Conservation (phyloP, 2,797 vertebrate species). For the Sarcoramphus papa region DNA sequence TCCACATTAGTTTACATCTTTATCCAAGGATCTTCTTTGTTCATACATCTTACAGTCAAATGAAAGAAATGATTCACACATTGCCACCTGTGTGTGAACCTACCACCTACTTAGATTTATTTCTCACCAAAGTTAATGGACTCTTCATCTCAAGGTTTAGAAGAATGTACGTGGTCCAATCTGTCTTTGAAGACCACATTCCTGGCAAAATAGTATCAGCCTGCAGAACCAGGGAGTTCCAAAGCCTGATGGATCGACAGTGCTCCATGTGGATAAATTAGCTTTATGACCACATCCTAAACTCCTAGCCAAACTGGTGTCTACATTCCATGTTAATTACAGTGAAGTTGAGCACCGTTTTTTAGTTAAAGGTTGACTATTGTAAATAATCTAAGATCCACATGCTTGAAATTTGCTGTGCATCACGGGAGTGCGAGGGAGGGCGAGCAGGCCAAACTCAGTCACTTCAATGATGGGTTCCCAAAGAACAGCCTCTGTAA, state of each 20-base stretch:
- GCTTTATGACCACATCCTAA: background rate
- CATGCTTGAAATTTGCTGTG: background rate
- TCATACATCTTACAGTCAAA: constrained; percentile 26
- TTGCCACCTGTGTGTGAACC: constrained; percentile 30
- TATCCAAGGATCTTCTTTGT: constrained; percentile 41
- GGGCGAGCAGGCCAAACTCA: background rate
- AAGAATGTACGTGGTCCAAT: background rate
- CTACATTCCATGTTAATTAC: background rate
- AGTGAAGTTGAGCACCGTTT: background rate
- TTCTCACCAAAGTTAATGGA: constrained; percentile 1
- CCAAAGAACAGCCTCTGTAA: background rate
- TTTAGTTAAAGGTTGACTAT: background rate
- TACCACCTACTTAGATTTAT: constrained; percentile 31
- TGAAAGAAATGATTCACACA: constrained; percentile 37
- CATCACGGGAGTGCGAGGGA: background rate
- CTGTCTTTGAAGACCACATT: background rate
- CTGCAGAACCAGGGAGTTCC: background rate
- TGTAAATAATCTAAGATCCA: background rate
- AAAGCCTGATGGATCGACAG: background rate
- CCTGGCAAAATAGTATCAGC: background rate
- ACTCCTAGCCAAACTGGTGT: background rate
- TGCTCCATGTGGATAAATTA: background rate
- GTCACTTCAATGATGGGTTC: background rate
- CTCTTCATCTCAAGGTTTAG: background rate
- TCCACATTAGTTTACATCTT: constrained; percentile 26